phyloP scores from a whole-genome alignment of 2,888 invertebrate species.

The Dasypogon diadema region DNA sequence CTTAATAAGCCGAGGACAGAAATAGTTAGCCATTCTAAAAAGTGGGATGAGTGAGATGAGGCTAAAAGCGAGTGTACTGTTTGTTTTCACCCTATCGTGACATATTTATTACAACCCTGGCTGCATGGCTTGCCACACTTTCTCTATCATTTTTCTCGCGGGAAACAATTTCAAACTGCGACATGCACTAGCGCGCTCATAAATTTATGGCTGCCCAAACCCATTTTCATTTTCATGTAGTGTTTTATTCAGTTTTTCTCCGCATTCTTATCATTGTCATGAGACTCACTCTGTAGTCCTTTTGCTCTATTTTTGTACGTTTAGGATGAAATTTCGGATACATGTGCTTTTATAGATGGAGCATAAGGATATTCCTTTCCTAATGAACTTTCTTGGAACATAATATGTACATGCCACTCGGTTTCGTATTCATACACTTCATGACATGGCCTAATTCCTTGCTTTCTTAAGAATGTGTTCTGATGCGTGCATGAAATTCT shows the following conservation, averaged over 20 bases:
- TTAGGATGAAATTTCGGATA: no score
- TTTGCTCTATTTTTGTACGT: no score
- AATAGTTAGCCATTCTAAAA: background rate
- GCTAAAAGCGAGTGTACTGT: no score
- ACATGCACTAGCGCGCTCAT: conserved; percentile 35
- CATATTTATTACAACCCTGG: background rate
- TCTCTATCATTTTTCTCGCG: conserved; percentile 42
- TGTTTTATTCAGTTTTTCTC: background rate
- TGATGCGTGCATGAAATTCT: background rate
- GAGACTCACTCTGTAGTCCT: background rate
- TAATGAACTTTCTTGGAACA: background rate
- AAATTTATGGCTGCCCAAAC: conserved; percentile 34
- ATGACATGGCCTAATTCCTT: background rate
- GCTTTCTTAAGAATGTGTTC: background rate
- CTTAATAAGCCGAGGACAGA: conserved; percentile 20
- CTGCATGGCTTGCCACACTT: conserved; percentile 24
- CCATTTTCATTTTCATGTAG: background rate
- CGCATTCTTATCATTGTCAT: background rate
- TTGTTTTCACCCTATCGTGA: background rate
- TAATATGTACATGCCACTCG: background rate
- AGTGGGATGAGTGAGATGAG: no score
- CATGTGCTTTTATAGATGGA: background rate
- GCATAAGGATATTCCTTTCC: background rate
- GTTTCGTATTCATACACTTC: no score
- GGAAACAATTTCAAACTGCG: conserved; percentile 46